Evolutionary conservation across 1,140 invertebrate species (phyloP).

Genomic region (Sipha flava): DNA sequence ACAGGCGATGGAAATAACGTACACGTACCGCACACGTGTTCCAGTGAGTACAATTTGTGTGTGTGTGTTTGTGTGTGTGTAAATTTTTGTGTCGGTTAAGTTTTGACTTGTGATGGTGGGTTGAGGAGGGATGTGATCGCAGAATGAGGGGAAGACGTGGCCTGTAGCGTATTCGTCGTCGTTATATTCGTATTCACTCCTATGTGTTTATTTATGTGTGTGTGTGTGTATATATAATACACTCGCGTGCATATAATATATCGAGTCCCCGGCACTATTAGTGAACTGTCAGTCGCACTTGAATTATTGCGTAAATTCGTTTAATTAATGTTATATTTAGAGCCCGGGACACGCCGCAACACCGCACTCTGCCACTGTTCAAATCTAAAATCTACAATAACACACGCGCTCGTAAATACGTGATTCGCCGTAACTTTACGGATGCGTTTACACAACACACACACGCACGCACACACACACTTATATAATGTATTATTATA

Average conservation of each 20-base stretch:
- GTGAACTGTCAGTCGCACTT: conserved; percentile 33
- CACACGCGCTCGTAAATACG: too few species aligned
- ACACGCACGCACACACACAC: not conserved
- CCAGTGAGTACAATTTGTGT: not conserved
- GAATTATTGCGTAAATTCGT: conserved; percentile 31
- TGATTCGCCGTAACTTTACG: too few species aligned
- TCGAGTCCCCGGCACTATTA: conserved; percentile 28
- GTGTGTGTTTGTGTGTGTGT: not conserved
- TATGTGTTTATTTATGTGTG: not conserved
- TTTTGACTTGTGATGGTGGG: not conserved
- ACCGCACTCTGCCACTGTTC: not conserved
- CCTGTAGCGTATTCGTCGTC: not conserved
- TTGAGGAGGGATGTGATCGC: not conserved
- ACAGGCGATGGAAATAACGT: not conserved
- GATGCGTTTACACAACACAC: not conserved
- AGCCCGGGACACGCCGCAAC: conserved; percentile 17
- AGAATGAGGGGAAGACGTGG: not conserved
- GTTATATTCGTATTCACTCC: not conserved
- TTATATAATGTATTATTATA: not conserved
- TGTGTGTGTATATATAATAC: not conserved
- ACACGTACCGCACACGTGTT: not conserved
- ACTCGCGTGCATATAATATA: not conserved
- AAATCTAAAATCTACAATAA: conserved; percentile 23
- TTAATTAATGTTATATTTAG: conserved; percentile 32
- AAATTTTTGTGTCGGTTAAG: not conserved